A percentile compares a stretch with the other conserved stretches of the same genome.
Conservation (phyloP, 1,140 invertebrate genomes). For the Megalopta genalis region DNA sequence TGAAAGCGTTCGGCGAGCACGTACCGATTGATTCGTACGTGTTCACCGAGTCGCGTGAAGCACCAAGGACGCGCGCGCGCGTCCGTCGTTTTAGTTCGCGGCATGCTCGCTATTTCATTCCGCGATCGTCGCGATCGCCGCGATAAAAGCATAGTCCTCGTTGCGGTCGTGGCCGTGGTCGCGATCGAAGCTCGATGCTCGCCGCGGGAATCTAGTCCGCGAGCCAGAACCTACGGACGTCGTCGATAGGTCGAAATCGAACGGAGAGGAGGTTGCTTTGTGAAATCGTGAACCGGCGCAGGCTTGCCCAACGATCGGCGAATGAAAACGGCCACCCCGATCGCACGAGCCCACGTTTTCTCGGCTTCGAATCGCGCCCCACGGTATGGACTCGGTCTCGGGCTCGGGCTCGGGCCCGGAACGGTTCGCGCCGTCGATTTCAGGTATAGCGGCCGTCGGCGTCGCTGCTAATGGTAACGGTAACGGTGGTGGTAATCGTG, state of each 20-base stretch:
- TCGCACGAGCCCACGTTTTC: too few relatives aligned
- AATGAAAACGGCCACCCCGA: too few relatives aligned
- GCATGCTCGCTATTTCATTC: neutral
- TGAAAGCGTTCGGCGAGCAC: slow-evolving; percentile 24
- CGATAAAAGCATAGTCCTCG: slow-evolving; percentile 27
- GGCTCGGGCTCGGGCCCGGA: neutral
- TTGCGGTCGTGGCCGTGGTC: too few relatives aligned
- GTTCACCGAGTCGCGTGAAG: slow-evolving; percentile 17
- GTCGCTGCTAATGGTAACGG: slow-evolving; percentile 44
- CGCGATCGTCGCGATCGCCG: neutral
- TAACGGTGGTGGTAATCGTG: slow-evolving; percentile 43
- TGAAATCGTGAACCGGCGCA: too few relatives aligned
- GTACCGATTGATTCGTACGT: slow-evolving; percentile 41
- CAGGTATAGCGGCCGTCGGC: slow-evolving; percentile 14
- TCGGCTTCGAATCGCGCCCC: too few relatives aligned
- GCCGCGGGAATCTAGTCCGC: too few relatives aligned
- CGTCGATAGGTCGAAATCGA: too few relatives aligned
- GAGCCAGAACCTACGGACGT: too few relatives aligned
- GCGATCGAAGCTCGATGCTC: too few relatives aligned
- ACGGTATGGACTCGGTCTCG: too few relatives aligned
- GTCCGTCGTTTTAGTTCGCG: neutral
- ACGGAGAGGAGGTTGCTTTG: too few relatives aligned
- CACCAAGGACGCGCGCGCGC: slow-evolving; percentile 34
- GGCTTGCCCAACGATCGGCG: neutral
- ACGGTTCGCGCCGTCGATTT: neutral